Percentiles rank a stretch among this genome's conserved stretches.
Evolutionary conservation across 2,888 invertebrate species (phyloP).

Genomic region (Luperina nickerlii): DNA sequence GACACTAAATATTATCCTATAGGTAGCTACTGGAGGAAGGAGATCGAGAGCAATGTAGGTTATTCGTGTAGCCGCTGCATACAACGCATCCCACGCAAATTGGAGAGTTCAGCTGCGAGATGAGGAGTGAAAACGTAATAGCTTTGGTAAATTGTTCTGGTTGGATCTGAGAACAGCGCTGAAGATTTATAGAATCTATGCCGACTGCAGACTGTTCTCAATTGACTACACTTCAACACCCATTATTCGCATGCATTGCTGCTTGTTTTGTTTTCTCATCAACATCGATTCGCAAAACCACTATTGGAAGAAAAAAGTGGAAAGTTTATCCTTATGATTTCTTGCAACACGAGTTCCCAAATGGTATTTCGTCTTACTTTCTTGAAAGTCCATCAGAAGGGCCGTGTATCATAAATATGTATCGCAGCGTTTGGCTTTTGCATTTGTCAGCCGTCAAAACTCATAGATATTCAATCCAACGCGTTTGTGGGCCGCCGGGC

Average conservation of each 20-base stretch:
- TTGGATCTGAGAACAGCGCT: constrained; percentile 7
- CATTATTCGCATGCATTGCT: constrained; percentile 30
- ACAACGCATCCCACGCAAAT: constrained; percentile 45
- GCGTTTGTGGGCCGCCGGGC: constrained; percentile 44
- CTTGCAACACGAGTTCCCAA: constrained; percentile 13
- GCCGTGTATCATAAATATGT: constrained; percentile 54
- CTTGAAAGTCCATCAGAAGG: constrained; percentile 39
- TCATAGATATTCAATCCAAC: constrained; percentile 60
- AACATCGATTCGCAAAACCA: constrained; percentile 15
- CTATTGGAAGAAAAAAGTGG: not conserved
- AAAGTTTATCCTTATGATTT: constrained; percentile 27
- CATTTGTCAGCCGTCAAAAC: constrained; percentile 43
- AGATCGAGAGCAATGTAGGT: constrained; percentile 21
- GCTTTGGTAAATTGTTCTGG: constrained; percentile 14
- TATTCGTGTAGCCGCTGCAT: constrained; percentile 23
- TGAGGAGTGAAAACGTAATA: constrained; percentile 47
- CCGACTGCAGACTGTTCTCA: constrained; percentile 8
- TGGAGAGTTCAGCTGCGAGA: constrained; percentile 23
- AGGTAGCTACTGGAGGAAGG: not conserved
- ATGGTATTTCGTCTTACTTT: constrained; percentile 47
- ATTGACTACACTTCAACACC: constrained; percentile 27
- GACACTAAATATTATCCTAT: constrained; percentile 3
- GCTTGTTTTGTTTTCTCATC: constrained; percentile 8
- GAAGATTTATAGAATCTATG: constrained; percentile 6
- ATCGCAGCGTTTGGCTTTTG: constrained; percentile 37